Evolutionary conservation across 2,888 invertebrate species (phyloP).

Genomic region (Aphrophora alni): DNA sequence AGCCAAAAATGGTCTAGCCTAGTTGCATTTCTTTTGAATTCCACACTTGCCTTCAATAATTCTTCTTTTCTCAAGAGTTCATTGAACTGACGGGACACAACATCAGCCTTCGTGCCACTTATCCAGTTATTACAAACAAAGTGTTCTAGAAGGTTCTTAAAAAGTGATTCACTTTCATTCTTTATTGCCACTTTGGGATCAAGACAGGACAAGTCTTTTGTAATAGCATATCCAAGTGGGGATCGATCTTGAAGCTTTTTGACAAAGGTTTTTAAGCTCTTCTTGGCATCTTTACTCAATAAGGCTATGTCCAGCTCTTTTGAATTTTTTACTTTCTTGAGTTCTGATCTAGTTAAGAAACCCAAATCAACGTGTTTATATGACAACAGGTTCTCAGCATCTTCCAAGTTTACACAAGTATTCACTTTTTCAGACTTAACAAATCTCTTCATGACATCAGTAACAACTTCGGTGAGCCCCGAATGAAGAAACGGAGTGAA

Average conservation of each 20-base stretch:
- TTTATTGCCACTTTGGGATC: not conserved
- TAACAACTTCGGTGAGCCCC: not conserved
- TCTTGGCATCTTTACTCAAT: not conserved
- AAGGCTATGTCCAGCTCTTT: not conserved
- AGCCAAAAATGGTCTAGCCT: no score
- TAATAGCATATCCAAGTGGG: not conserved
- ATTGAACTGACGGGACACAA: no score
- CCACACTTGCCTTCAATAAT: no score
- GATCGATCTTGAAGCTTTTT: not conserved
- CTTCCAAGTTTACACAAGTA: not conserved
- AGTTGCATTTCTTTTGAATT: no score
- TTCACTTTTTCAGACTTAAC: conserved; percentile 12
- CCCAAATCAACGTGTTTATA: not conserved
- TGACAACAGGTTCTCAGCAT: not conserved
- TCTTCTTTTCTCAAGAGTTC: no score
- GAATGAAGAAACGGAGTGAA: not conserved
- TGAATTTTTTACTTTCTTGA: not conserved
- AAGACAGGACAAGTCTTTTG: not conserved
- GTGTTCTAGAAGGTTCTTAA: no score
- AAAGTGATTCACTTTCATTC: no score
- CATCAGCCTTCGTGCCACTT: no score
- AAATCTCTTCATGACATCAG: not conserved
- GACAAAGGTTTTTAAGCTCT: not conserved
- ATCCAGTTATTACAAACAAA: no score
- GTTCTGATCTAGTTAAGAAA: not conserved